A percentile compares a stretch with the other conserved stretches of the same genome.
These are phyloP conservation scores for Eupelmus urozonus DNA, from an alignment of 2,888 invertebrate species.

Conservation along the genomic window DNA sequence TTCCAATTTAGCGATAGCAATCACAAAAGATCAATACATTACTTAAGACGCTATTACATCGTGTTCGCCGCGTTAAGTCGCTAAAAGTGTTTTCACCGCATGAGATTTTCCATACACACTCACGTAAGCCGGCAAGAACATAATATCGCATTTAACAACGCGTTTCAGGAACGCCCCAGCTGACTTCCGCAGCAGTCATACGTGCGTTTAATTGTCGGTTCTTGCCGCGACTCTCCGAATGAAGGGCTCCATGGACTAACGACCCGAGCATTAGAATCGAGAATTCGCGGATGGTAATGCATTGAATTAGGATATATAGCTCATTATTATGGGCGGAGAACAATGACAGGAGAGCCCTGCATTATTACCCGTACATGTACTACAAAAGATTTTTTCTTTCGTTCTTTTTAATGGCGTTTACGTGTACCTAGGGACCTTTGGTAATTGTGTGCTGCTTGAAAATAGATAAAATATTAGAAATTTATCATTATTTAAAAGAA, in stretches of 20 bases:
- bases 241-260: slow-evolving; percentile 43
- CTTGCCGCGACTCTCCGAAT: slow-evolving; percentile 50
- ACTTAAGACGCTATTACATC: too few species aligned
- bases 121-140: slow-evolving; percentile 48
- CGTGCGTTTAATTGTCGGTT: slow-evolving; percentile 62
- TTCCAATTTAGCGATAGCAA: too few species aligned
- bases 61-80: too few species aligned
- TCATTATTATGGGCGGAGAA: slow-evolving; percentile 28
- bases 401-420: too few species aligned
- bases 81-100: slow-evolving; percentile 26
- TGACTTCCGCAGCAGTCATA: slow-evolving; percentile 59
- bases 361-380: not conserved
- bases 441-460: too few species aligned
- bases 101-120: not conserved
- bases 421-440: too few species aligned
- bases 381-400: too few species aligned
- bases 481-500: too few species aligned
- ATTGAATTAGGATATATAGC: slow-evolving; percentile 36
- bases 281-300: slow-evolving; percentile 32
- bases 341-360: slow-evolving; percentile 22
- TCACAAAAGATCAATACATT: too few species aligned
- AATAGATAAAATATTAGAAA: too few species aligned
- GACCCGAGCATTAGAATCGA: slow-evolving; percentile 34
- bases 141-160: slow-evolving; percentile 61
- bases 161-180: slow-evolving; percentile 54